Evolutionary conservation across 2,888 invertebrate genomes (phyloP).

Genomic region (Conus canariensis): DNA sequence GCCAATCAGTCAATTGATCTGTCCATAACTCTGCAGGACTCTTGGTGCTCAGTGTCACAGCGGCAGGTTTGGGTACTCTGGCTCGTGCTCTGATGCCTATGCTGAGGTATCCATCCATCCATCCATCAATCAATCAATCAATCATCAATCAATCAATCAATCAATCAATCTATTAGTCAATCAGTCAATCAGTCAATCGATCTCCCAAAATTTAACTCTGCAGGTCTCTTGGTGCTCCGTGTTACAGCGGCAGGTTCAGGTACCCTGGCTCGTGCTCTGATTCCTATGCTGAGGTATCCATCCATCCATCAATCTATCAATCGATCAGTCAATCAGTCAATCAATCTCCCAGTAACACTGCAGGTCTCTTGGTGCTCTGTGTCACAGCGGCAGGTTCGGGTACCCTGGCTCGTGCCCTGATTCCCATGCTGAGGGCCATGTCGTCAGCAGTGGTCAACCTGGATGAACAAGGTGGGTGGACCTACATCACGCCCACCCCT

Average conservation of each 20-base stretch:
- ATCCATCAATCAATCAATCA: too few species aligned
- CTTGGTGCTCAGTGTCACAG: constrained; percentile 27
- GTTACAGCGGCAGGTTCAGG: constrained; percentile 45
- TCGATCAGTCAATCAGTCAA: too few species aligned
- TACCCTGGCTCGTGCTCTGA: constrained; percentile 46
- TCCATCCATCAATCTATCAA: too few species aligned
- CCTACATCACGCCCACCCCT: neutral
- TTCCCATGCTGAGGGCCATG: constrained; percentile 55
- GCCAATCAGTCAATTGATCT: neutral
- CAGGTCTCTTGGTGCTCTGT: neutral
- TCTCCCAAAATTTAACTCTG: neutral
- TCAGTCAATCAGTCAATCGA: too few species aligned
- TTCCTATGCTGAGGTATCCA: constrained; percentile 50
- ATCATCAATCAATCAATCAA: too few species aligned
- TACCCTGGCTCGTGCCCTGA: constrained; percentile 46
- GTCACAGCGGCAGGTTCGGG: constrained; percentile 47
- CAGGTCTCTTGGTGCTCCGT: too few species aligned
- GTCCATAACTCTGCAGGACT: constrained; percentile 7
- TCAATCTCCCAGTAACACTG: neutral
- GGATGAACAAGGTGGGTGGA: constrained; percentile 55
- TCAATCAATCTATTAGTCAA: too few species aligned
- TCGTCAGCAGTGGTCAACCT: constrained; percentile 51
- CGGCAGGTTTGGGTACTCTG: constrained; percentile 44
- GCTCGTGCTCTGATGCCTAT: constrained; percentile 51
- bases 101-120: constrained; percentile 40